A percentile compares a stretch with the other conserved stretches of the same genome.
Conservation (phyloP, 2,888 invertebrate species). For the Crocallis elinguaria region DNA sequence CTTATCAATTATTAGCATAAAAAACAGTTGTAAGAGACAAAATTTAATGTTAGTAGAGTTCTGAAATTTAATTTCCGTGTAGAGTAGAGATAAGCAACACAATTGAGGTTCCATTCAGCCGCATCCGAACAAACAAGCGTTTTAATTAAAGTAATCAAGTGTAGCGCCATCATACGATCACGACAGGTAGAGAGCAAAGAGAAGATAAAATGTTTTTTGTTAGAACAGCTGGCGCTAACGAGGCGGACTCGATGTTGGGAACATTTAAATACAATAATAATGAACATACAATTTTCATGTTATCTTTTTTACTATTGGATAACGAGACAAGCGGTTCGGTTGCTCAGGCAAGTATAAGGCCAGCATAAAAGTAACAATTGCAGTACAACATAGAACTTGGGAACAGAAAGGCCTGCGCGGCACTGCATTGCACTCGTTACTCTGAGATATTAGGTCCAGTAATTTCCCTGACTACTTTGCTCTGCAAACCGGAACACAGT, state of each 20-base stretch:
- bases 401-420: too few relatives aligned
- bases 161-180: background rate
- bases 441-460: too few relatives aligned
- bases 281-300: background rate
- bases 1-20: too few relatives aligned
- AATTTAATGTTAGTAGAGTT: conserved; percentile 2
- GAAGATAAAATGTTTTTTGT: conserved; percentile 9
- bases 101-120: conserved; percentile 1
- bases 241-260: background rate
- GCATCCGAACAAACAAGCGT: conserved; percentile 15
- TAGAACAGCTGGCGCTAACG: background rate
- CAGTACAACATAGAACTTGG: too few relatives aligned
- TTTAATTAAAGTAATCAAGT: conserved; percentile 24
- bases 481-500: too few relatives aligned
- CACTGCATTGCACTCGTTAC: too few relatives aligned
- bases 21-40: conserved; percentile 1
- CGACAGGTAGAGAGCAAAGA: conserved; percentile 6
- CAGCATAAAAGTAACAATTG: too few relatives aligned
- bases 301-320: too few relatives aligned
- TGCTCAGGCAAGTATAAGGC: too few relatives aligned
- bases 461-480: too few relatives aligned
- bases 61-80: conserved; percentile 18
- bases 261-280: background rate
- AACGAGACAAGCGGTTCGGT: too few relatives aligned
- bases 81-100: conserved; percentile 10